Evolutionary conservation across 1,140 invertebrate genomes (phyloP).

Genomic region (Drosophila kohkoa): DNA sequence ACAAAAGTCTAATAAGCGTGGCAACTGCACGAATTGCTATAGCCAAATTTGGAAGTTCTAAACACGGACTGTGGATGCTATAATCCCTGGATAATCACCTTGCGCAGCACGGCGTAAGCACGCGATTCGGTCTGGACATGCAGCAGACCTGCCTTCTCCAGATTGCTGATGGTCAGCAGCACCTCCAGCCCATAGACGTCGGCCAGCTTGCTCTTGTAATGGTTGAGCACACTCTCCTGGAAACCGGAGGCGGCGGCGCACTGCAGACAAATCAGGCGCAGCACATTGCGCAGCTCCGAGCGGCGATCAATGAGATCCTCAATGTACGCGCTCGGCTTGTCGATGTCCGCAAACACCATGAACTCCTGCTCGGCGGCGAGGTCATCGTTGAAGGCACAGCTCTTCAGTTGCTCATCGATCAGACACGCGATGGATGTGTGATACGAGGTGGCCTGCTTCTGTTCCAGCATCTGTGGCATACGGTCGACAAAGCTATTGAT

Average conservation of each 20-base stretch:
- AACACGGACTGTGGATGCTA: too few relatives aligned
- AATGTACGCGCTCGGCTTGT: constrained; percentile 94
- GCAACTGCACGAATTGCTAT: too few relatives aligned
- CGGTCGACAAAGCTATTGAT: constrained; percentile 96
- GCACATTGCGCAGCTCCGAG: constrained; percentile 92
- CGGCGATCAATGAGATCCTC: constrained; percentile 96
- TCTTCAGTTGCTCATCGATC: constrained; percentile 87
- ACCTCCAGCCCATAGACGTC: constrained; percentile 96
- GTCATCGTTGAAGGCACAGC: constrained; percentile 86
- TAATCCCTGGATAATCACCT: constrained; percentile 84
- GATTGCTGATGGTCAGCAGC: constrained; percentile 92
- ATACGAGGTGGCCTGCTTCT: constrained; percentile 92
- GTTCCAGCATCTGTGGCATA: constrained; percentile 94
- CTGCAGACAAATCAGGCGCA: constrained; percentile 95
- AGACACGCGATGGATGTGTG: constrained; percentile 89
- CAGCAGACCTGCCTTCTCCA: constrained; percentile 95
- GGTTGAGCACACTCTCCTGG: constrained; percentile 95
- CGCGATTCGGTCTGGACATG: constrained; percentile 89
- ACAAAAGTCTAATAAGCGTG: too few relatives aligned
- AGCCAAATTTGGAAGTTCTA: too few relatives aligned
- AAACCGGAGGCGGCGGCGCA: constrained; percentile 95
- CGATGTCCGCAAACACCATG: constrained; percentile 95
- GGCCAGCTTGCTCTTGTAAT: constrained; percentile 96
- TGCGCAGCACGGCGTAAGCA: constrained; percentile 90
- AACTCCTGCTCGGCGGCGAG: constrained; percentile 94